Evolutionary conservation across 2,797 vertebrate genomes (phyloP).

Genomic region (Merluccius polli): DNA sequence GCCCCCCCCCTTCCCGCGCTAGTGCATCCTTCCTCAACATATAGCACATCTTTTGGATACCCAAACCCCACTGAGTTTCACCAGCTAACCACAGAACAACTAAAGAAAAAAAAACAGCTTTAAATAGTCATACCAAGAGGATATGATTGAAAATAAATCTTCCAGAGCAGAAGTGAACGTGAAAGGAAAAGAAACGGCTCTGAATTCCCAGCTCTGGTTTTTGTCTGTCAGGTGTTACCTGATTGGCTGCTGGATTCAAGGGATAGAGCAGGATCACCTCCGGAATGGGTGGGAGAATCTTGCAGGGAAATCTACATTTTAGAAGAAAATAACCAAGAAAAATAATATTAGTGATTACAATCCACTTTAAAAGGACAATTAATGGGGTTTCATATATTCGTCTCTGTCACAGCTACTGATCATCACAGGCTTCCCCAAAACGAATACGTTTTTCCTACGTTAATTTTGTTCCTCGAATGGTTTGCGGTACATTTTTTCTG

Average conservation of each 20-base stretch:
- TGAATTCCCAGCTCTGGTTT: not conserved
- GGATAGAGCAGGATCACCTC: conserved; percentile 39
- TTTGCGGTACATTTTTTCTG: too few relatives aligned
- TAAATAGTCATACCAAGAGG: too few relatives aligned
- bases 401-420: too few relatives aligned
- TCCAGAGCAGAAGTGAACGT: too few relatives aligned
- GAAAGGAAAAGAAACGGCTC: too few relatives aligned
- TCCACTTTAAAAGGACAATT: too few relatives aligned
- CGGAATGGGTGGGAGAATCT: conserved; percentile 56
- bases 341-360: not conserved
- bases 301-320: conserved; percentile 46
- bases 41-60: not conserved
- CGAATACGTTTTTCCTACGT: too few relatives aligned
- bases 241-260: not conserved
- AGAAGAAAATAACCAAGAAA: conserved; percentile 8
- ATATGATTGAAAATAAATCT: too few relatives aligned
- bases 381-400: too few relatives aligned
- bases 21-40: not conserved
- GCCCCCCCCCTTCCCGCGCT: too few relatives aligned
- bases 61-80: not conserved
- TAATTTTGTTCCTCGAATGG: too few relatives aligned
- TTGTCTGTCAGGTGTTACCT: not conserved
- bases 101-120: not conserved
- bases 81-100: not conserved
- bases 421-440: too few relatives aligned